A percentile compares a stretch with the other conserved stretches of the same genome.
phyloP scores from a whole-genome alignment of 2,888 invertebrate species.

The Habroteleia sp. region DNA sequence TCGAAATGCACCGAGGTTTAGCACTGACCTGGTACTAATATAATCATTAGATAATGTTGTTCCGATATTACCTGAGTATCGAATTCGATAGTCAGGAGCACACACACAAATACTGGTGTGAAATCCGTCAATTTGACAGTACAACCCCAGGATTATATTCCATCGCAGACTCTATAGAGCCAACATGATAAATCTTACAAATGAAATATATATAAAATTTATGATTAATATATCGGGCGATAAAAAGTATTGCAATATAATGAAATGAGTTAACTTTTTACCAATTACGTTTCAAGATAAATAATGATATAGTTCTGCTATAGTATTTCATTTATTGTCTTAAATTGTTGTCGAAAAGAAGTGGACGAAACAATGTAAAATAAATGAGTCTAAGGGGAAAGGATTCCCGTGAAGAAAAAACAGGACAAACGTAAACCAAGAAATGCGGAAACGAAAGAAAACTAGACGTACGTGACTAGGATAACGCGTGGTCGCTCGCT shows the following conservation, averaged over 20 bases:
- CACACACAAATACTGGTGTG: too few relatives aligned
- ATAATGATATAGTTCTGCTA: neutral
- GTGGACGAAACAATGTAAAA: conserved; percentile 8
- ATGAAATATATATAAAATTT: too few relatives aligned
- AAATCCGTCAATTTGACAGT: too few relatives aligned
- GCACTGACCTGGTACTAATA: too few relatives aligned
- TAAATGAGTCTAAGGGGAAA: conserved; percentile 41
- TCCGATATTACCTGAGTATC: too few relatives aligned
- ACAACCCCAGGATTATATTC: too few relatives aligned
- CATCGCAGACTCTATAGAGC: too few relatives aligned
- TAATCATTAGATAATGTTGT: too few relatives aligned
- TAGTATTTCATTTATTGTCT: conserved; percentile 5
- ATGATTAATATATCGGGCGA: conserved; percentile 1
- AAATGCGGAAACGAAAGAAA: conserved; percentile 68
- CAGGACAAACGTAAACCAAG: conserved; percentile 33
- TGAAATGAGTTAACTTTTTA: conserved; percentile 16
- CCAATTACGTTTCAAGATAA: neutral
- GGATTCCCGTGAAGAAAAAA: conserved; percentile 26
- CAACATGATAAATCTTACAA: too few relatives aligned
- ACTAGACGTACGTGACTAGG: conserved; percentile 74
- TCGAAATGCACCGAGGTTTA: too few relatives aligned
- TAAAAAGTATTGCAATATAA: conserved; percentile 9
- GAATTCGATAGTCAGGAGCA: too few relatives aligned
- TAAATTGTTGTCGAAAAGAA: conserved; percentile 13
- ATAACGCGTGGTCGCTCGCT: conserved; percentile 70